These are phyloP conservation scores for Drosophila neotestacea DNA, from an alignment of 2,888 invertebrate species.

Conservation along the genomic window DNA sequence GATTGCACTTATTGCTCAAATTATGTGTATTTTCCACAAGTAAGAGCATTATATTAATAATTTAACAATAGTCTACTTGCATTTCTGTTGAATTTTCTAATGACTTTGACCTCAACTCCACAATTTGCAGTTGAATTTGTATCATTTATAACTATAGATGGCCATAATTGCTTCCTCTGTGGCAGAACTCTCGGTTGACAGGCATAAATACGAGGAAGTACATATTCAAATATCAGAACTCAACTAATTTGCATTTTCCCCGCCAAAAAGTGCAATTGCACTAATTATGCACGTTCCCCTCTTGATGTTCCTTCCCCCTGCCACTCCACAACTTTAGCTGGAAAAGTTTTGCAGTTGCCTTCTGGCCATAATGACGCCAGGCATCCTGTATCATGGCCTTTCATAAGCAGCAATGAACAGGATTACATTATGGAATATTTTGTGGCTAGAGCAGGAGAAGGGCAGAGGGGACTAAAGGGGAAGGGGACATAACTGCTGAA, in stretches of 20 bases:
- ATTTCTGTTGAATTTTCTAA: not conserved
- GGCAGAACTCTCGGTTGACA: not conserved
- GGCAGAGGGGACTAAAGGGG: not conserved
- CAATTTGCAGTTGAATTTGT: not conserved
- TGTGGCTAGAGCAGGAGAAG: not conserved
- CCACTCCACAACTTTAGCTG: not conserved
- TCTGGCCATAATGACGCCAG: constrained; percentile 46
- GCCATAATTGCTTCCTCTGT: constrained; percentile 15
- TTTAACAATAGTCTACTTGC: not conserved
- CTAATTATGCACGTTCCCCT: constrained; percentile 58
- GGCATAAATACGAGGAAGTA: constrained; percentile 29
- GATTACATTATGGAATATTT: constrained; percentile 46
- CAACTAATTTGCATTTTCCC: constrained; percentile 56
- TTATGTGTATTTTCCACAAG: not conserved
- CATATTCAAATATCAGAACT: constrained; percentile 24
- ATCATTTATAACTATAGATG: constrained; percentile 7
- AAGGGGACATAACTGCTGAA: constrained; percentile 9
- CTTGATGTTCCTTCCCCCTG: not conserved
- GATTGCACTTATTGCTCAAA: not conserved
- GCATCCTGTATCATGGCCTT: constrained; percentile 11
- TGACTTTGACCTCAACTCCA: constrained; percentile 2
- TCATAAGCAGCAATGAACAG: constrained; percentile 10
- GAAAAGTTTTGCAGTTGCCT: constrained; percentile 35
- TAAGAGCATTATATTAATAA: not conserved
- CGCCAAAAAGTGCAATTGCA: constrained; percentile 41